A percentile compares a stretch with the other conserved stretches of the same genome.
phyloP scores from a whole-genome alignment of 2,888 invertebrate species.

The Stenotaenia linearis region DNA sequence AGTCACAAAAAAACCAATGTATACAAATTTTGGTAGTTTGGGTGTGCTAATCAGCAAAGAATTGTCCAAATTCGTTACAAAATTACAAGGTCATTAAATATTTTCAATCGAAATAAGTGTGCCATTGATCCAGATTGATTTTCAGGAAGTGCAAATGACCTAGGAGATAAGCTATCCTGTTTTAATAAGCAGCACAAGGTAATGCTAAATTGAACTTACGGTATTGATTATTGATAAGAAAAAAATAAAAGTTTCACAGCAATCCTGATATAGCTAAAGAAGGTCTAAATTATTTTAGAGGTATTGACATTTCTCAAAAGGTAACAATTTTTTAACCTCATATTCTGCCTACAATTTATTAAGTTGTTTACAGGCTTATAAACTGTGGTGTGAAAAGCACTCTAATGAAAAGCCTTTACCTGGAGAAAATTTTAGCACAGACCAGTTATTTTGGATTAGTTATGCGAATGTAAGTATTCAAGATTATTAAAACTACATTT shows the following conservation, averaged over 20 bases:
- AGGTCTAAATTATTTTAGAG: background rate
- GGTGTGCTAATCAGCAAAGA: background rate
- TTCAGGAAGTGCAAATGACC: background rate
- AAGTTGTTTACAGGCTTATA: background rate
- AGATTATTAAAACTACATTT: background rate
- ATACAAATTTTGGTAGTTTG: background rate
- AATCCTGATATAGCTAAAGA: background rate
- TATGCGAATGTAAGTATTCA: background rate
- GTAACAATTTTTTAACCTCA: background rate
- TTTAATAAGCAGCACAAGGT: background rate
- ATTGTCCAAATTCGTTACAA: background rate
- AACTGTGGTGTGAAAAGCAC: background rate
- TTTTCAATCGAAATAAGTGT: background rate
- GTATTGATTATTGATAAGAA: background rate
- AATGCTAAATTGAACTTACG: background rate
- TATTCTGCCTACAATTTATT: too few species aligned
- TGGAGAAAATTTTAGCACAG: background rate
- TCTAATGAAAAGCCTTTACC: background rate
- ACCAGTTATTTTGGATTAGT: background rate
- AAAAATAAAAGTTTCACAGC: background rate
- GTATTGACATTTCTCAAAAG: background rate
- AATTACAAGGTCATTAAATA: background rate
- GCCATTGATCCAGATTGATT: background rate
- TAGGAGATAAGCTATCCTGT: background rate
- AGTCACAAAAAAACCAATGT: background rate